A percentile compares a stretch with the other conserved stretches of the same genome.
Conservation (phyloP, 2,888 invertebrate species). For the Eledona agricola region DNA sequence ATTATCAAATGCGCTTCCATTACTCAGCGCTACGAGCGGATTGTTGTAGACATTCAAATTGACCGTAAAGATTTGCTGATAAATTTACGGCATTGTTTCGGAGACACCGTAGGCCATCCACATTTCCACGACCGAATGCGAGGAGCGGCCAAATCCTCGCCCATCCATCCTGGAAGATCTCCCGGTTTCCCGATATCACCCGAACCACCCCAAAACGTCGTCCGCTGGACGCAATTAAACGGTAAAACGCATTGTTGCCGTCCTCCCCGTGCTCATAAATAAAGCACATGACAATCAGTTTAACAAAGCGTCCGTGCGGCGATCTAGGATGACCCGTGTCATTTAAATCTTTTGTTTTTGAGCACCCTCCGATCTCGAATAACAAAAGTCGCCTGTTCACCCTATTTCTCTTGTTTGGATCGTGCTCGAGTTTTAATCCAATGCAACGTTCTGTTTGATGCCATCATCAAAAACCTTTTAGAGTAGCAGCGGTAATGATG, state of each 20-base stretch:
- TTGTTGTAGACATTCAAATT: constrained; percentile 58
- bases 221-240: constrained; percentile 31
- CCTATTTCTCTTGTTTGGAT: constrained; percentile 48
- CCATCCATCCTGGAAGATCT: constrained; percentile 20
- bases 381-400: constrained; percentile 55
- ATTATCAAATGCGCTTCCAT: constrained; percentile 60
- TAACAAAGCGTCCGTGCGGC: constrained; percentile 53
- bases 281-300: constrained; percentile 62
- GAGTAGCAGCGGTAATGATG: constrained; percentile 33
- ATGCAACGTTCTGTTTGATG: constrained; percentile 44
- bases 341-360: constrained; percentile 60
- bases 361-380: constrained; percentile 57
- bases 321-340: constrained; percentile 58
- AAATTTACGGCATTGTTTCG: constrained; percentile 54
- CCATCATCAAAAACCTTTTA: constrained; percentile 35
- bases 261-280: constrained; percentile 55
- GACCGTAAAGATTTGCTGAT: constrained; percentile 59
- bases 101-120: constrained; percentile 29
- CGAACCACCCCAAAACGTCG: too few relatives aligned
- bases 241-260: constrained; percentile 37
- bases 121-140: constrained; percentile 28
- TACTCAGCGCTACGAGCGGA: constrained; percentile 56
- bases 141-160: constrained; percentile 30
- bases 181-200: too few relatives aligned
- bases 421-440: constrained; percentile 57